Evolutionary conservation across 2,888 invertebrate genomes (phyloP), one percentile per base, ranked within the genome.

Genomic region (Nipponacmea schrenckii): DNA sequence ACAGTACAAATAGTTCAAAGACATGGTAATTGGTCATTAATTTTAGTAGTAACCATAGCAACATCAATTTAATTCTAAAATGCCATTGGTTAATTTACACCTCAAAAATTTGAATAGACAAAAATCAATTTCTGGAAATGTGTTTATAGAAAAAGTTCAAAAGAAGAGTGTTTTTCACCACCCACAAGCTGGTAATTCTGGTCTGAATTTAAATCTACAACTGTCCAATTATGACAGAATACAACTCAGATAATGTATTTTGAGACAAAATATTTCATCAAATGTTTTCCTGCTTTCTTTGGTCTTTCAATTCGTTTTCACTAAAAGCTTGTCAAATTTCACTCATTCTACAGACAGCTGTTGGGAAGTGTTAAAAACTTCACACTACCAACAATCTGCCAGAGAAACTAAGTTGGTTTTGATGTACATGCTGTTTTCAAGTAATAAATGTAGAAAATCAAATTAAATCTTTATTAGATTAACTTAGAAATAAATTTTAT

Each of bases 211-310:
- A 56, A 56, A 56, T 20, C 56, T 56, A 14, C 56, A 56, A 56
- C 56, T 56, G 56, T 56, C 56, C 56, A 56, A 56, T 24, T 56
- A 24, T 56, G 56, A 56, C 56, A 56, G 56, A 56, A 56, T 56
- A 56, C n/a, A 56, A 56, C 20, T 20, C 20, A 56, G 20, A 56
- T 10, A 56, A 56, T 56, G 20, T 24, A 24, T 24, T 56, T 24
- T 56, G 20, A 56, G 56, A 56, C 56, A 56, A 24, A 56, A 56
- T 56, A 4, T 56, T 56, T 56, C 56, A 56, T 56, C 56, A 56
- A 24, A 56, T 56, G 56, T 56, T 56, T 56, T 56, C 56, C 56
- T 56, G 56, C 24, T 24, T 56, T 56, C 20, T 56, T 20, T 20
- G 20, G 20, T 56, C 24, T 24, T 56, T 56, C 24, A 20, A 20